Conservation (phyloP, 2,797 vertebrate species). For the Urophycis tenuis region DNA sequence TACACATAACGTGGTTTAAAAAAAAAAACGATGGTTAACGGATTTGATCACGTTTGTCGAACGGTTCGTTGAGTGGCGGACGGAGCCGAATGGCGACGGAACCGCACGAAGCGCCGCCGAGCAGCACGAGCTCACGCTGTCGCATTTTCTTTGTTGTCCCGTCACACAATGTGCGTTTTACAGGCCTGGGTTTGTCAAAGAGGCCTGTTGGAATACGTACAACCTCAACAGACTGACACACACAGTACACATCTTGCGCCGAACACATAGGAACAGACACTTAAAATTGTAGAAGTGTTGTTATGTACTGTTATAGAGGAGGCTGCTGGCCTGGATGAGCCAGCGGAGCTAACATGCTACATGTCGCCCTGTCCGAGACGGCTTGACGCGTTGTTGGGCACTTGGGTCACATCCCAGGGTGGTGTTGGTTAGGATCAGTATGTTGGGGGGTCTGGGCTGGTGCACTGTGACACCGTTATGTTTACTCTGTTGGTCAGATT, state of each 20-base stretch:
- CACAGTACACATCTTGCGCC: neutral
- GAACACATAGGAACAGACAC: neutral
- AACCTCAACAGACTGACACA: neutral
- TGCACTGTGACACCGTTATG: neutral
- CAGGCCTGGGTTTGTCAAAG: neutral
- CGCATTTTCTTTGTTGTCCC: conserved; percentile 65
- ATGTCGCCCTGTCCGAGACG: neutral
- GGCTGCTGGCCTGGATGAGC: neutral
- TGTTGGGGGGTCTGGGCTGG: neutral
- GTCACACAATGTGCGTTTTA: conserved; percentile 9
- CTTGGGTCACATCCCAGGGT: neutral
- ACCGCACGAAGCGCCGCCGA: conserved; percentile 1
- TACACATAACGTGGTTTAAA: neutral
- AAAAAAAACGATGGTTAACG: neutral
- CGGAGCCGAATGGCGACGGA: conserved; percentile 1
- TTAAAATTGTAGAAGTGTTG: neutral
- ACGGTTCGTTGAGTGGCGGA: neutral
- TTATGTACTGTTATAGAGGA: neutral
- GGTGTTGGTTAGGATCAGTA: neutral
- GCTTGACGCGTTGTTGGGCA: neutral
- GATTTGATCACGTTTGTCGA: neutral
- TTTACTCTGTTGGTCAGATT: neutral
- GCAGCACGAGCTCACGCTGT: conserved; percentile 12
- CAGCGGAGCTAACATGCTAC: neutral
- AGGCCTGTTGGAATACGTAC: neutral